Percentiles rank a stretch among this genome's conserved stretches.
Evolutionary conservation across 2,888 invertebrate genomes (phyloP).

Genomic region (Phasia obesa): DNA sequence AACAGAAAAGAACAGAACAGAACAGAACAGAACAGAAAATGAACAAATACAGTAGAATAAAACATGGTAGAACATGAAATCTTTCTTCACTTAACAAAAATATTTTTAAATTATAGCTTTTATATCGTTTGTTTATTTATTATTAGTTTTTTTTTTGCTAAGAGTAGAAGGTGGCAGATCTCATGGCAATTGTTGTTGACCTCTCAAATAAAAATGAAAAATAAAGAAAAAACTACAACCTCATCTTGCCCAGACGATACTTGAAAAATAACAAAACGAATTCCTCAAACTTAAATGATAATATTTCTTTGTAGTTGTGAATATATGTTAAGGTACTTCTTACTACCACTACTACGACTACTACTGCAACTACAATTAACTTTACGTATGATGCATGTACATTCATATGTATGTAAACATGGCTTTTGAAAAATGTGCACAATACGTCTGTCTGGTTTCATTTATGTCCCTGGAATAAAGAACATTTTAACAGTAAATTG

Average conservation of each 20-base stretch:
- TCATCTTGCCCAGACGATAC: slow-evolving; percentile 54
- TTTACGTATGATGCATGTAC: no score
- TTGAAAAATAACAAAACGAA: slow-evolving; percentile 46
- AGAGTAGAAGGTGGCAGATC: background rate
- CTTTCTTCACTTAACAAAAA: slow-evolving; percentile 23
- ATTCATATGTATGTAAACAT: slow-evolving; percentile 11
- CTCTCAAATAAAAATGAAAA: background rate
- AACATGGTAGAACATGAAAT: slow-evolving; percentile 2
- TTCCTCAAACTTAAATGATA: slow-evolving; percentile 46
- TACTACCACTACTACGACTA: no score
- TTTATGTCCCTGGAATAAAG: slow-evolving; percentile 16
- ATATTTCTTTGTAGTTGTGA: background rate
- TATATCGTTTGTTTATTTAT: slow-evolving; percentile 4
- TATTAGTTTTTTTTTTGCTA: background rate
- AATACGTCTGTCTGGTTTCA: slow-evolving; percentile 55
- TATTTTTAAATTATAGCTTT: slow-evolving; percentile 14
- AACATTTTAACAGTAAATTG: slow-evolving; percentile 42
- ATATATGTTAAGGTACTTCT: background rate
- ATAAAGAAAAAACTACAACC: slow-evolving; percentile 35
- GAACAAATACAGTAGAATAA: slow-evolving; percentile 2
- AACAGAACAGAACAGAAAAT: background rate
- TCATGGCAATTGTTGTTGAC: slow-evolving; percentile 23
- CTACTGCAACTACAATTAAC: no score
- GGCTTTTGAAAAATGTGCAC: slow-evolving; percentile 44
- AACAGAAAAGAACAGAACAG: background rate